These are phyloP conservation scores for Teleiodes luculella DNA, from an alignment of 2,888 invertebrate genomes.

Conservation along the genomic window DNA sequence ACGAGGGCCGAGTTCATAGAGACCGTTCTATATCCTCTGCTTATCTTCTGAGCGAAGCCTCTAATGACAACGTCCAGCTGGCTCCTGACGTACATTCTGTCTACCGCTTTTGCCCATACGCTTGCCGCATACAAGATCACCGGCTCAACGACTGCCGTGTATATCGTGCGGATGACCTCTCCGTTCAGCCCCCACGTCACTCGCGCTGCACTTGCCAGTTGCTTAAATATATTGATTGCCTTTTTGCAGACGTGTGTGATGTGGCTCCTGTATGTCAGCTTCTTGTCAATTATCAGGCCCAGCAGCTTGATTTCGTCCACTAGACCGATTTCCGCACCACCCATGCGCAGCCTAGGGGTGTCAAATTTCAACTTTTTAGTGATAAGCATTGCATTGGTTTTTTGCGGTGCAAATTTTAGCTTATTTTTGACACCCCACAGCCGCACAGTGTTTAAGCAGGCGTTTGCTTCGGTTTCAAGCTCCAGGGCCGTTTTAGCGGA, in stretches of 20 bases:
- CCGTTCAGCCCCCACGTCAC: neutral
- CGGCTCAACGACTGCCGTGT: too few relatives aligned
- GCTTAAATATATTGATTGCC: neutral
- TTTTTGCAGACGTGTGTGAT: neutral
- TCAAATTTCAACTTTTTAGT: neutral
- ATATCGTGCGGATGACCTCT: neutral
- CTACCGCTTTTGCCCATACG: neutral
- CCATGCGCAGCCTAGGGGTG: conserved; percentile 1
- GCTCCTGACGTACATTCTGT: neutral
- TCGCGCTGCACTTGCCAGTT: neutral
- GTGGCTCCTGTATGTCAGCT: neutral
- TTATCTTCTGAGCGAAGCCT: neutral
- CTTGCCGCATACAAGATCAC: too few relatives aligned
- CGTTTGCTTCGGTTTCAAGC: neutral
- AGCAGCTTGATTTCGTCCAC: conserved; percentile 16
- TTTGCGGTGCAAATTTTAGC: neutral
- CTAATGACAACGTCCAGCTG: neutral
- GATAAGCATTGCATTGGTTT: neutral
- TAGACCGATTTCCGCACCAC: conserved; percentile 6
- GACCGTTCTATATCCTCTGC: neutral
- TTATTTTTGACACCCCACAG: neutral
- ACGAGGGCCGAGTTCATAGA: conserved; percentile 9
- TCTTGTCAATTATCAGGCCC: conserved; percentile 5
- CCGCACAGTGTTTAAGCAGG: too few relatives aligned
- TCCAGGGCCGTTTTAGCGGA: conserved; percentile 7